A percentile compares a stretch with the other conserved stretches of the same genome.
Evolutionary conservation across 2,113 vertebrate species (phyloP).

Genomic region (Cisticola juncidis): DNA sequence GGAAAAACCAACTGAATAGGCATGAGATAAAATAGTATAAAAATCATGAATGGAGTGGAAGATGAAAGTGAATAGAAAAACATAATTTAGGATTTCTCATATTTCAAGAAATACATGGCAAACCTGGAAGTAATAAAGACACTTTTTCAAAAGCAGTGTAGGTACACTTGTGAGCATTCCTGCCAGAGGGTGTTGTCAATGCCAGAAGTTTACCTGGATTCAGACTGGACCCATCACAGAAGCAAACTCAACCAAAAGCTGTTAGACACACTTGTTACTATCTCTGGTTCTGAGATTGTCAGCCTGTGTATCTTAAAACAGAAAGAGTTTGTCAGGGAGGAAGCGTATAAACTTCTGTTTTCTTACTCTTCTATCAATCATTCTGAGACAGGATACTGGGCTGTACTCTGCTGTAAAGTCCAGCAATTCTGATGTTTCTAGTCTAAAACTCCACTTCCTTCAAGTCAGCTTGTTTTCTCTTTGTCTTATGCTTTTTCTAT

Average conservation of each 20-base stretch:
- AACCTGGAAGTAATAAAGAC: not conserved
- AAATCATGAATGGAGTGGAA: not conserved
- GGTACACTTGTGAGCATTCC: not conserved
- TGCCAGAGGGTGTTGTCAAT: not conserved
- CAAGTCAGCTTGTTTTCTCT: not conserved
- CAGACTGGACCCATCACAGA: fast-evolving
- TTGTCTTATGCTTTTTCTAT: not conserved
- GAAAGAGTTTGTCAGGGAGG: not conserved
- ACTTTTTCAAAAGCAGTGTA: not conserved
- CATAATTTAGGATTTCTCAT: fast-evolving
- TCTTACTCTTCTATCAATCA: not conserved
- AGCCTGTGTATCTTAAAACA: not conserved
- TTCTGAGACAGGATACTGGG: not conserved
- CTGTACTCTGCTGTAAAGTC: not conserved
- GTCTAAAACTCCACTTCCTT: not conserved
- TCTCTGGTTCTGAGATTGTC: not conserved
- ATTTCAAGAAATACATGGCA: not conserved
- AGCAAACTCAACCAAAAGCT: not conserved
- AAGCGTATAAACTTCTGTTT: not conserved
- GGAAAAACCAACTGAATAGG: not conserved
- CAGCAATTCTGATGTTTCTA: not conserved
- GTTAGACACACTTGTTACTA: not conserved
- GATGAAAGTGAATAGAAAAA: not conserved
- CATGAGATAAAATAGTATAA: not conserved
- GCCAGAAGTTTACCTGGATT: not conserved